These are phyloP conservation scores for Synanthedon formicaeformis DNA, from an alignment of 2,888 invertebrate genomes.

Conservation along the genomic window DNA sequence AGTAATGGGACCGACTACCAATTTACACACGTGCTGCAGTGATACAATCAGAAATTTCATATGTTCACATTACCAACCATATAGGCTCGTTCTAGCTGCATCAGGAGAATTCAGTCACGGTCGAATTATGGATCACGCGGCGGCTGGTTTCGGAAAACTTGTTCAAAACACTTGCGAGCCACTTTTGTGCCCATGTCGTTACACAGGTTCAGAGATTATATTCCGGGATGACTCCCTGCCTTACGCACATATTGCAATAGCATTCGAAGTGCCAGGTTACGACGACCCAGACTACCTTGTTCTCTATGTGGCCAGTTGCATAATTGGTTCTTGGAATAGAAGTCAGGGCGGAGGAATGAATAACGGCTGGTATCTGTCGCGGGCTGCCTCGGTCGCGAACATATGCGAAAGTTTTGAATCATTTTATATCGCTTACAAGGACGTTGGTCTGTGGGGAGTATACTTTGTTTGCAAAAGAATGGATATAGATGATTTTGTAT, in stretches of 20 bases:
- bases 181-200: constrained; percentile 19
- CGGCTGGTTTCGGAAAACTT: constrained; percentile 56
- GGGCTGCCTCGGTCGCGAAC: constrained; percentile 24
- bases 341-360: constrained; percentile 29
- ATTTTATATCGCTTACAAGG: constrained; percentile 50
- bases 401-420: constrained; percentile 48
- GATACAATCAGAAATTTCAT: constrained; percentile 22
- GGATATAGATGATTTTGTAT: constrained; percentile 41
- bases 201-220: constrained; percentile 26
- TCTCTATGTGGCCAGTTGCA: constrained; percentile 35
- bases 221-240: constrained; percentile 52
- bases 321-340: constrained; percentile 50
- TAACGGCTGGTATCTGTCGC: constrained; percentile 32
- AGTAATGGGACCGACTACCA: constrained; percentile 75
- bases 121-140: constrained; percentile 69
- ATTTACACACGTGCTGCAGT: constrained; percentile 66
- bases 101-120: constrained; percentile 78
- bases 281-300: constrained; percentile 32
- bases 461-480: constrained; percentile 39
- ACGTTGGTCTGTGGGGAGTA: constrained; percentile 60
- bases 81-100: constrained; percentile 78
- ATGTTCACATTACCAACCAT: constrained; percentile 32
- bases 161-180: constrained; percentile 9
- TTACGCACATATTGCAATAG: constrained; percentile 49
- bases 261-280: constrained; percentile 54